Conservation (phyloP, 2,113 vertebrate species). For the Eulemur rufifrons region DNA sequence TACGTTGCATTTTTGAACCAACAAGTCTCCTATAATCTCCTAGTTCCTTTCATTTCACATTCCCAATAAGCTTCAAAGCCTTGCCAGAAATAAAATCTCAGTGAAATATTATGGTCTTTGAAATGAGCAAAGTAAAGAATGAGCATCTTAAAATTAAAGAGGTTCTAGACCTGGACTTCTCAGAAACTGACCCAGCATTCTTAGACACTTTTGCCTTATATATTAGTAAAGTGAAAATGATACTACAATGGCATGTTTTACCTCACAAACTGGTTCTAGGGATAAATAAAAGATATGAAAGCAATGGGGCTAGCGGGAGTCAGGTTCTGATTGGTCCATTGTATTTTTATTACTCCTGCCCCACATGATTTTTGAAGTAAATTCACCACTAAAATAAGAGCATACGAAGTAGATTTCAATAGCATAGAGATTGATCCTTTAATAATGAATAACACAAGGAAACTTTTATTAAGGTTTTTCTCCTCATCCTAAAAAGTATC, state of each 20-base stretch:
- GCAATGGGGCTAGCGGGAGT: neutral
- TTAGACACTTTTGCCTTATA: neutral
- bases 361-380: conserved; percentile 6
- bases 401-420: neutral
- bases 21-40: neutral
- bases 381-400: neutral
- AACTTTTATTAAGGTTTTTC: conserved; percentile 1
- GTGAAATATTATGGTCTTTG: neutral
- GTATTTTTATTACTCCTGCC: neutral
- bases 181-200: neutral
- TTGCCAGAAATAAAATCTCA: conserved; percentile 22
- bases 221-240: neutral
- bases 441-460: conserved; percentile 17
- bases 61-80: neutral
- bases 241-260: neutral
- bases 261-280: neutral
- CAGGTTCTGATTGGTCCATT: neutral
- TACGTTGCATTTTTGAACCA: neutral
- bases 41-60: neutral
- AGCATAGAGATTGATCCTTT: neutral
- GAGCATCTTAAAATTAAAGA: neutral
- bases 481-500: conserved; percentile 28
- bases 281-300: neutral
- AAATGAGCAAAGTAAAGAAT: neutral
- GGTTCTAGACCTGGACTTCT: neutral